Percentiles rank a stretch among this genome's conserved stretches.
Conservation (phyloP, 2,113 vertebrate genomes). For the Oxygymnocypris stewartii region DNA sequence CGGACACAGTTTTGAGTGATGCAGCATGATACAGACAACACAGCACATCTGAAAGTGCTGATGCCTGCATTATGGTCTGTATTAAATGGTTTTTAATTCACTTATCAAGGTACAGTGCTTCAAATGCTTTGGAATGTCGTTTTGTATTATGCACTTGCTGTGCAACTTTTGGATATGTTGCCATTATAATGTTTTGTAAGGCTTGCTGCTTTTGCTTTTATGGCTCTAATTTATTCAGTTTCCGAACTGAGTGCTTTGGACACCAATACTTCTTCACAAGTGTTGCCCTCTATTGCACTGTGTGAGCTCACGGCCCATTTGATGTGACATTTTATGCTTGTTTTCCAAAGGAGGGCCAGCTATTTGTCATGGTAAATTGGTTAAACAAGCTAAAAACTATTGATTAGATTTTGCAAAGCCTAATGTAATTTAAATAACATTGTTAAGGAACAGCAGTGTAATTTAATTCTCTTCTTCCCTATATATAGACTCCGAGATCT, state of each 20-base stretch:
- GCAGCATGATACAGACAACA: background rate
- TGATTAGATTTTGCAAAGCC: slow-evolving; percentile 57
- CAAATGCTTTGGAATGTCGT: background rate
- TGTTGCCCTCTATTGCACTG: slow-evolving; percentile 6
- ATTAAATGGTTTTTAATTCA: background rate
- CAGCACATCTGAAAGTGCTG: background rate
- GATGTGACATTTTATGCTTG: slow-evolving; percentile 38
- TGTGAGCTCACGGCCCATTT: slow-evolving; percentile 34
- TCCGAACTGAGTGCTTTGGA: slow-evolving; percentile 7
- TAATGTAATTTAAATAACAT: slow-evolving; percentile 59
- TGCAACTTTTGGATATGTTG: background rate
- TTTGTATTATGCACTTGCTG: background rate
- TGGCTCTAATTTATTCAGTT: background rate
- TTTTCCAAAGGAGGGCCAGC: slow-evolving; percentile 34
- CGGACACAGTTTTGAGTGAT: background rate
- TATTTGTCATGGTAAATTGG: slow-evolving; percentile 53
- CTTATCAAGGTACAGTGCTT: background rate
- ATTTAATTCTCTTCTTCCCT: slow-evolving; percentile 52
- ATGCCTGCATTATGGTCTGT: background rate
- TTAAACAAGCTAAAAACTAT: slow-evolving; percentile 58
- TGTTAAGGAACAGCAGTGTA: slow-evolving; percentile 52
- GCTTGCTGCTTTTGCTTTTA: background rate
- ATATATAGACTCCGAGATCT: slow-evolving; percentile 46
- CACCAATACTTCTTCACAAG: slow-evolving; percentile 19
- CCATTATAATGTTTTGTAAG: background rate